Conservation (phyloP, 1,140 invertebrate species). For the Formica selysi region DNA sequence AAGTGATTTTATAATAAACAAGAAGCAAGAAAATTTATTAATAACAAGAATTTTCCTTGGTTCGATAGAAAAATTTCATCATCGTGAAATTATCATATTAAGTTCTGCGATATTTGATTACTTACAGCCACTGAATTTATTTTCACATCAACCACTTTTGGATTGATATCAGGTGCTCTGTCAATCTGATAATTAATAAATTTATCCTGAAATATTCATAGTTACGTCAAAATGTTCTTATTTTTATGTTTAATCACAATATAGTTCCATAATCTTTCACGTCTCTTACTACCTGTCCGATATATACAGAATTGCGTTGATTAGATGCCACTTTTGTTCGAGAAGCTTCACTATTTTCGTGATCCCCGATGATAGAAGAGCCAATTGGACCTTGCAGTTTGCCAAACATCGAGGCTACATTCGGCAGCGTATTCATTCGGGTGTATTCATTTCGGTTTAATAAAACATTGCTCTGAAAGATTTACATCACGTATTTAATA, state of each 20-base stretch:
- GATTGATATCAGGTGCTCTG: constrained; percentile 76
- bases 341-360: constrained; percentile 80
- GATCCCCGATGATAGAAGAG: constrained; percentile 81
- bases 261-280: constrained; percentile 62
- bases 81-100: constrained; percentile 17
- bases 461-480: constrained; percentile 76
- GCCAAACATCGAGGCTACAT: constrained; percentile 42
- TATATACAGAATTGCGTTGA: constrained; percentile 83
- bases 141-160: constrained; percentile 80
- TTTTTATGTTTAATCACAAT: constrained; percentile 48
- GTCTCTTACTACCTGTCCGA: constrained; percentile 83
- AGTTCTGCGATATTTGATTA: constrained; percentile 1
- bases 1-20: not conserved
- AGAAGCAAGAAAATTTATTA: constrained; percentile 25
- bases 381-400: constrained; percentile 68
- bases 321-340: constrained; percentile 80
- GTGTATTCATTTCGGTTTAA: constrained; percentile 55
- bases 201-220: constrained; percentile 81
- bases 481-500: constrained; percentile 29
- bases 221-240: constrained; percentile 47
- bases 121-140: constrained; percentile 85
- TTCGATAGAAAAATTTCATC: not conserved
- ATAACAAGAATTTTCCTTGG: not conserved
- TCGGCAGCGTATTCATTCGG: constrained; percentile 69
- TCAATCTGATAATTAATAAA: constrained; percentile 84